A percentile compares a stretch with the other conserved stretches of the same genome.
phyloP scores from a whole-genome alignment of 2,888 invertebrate species.

The Dioctria rufipes region DNA sequence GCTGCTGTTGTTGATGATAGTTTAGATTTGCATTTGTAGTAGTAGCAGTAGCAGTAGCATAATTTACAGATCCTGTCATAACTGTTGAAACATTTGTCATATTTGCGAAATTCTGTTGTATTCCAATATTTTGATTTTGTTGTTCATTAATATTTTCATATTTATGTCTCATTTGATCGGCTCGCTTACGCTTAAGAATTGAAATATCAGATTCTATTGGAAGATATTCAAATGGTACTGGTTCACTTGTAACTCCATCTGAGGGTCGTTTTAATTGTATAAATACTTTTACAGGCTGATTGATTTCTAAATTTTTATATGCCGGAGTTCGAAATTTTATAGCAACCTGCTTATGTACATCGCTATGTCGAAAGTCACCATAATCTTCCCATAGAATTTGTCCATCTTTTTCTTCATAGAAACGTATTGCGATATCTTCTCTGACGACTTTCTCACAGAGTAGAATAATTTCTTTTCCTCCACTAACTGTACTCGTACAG shows the following conservation, averaged over 20 bases:
- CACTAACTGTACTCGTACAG: slow-evolving; percentile 86
- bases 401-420: slow-evolving; percentile 84
- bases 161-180: slow-evolving; percentile 75
- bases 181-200: slow-evolving; percentile 78
- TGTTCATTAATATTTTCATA: slow-evolving; percentile 73
- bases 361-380: slow-evolving; percentile 87
- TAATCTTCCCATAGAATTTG: slow-evolving; percentile 84
- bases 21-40: slow-evolving; percentile 37
- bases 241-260: slow-evolving; percentile 87
- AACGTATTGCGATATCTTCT: slow-evolving; percentile 93
- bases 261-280: slow-evolving; percentile 89
- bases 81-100: slow-evolving; percentile 54
- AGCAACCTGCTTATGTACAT: slow-evolving; percentile 90
- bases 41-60: slow-evolving; percentile 62
- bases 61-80: slow-evolving; percentile 68
- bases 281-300: slow-evolving; percentile 81
- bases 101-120: slow-evolving; percentile 59
- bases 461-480: slow-evolving; percentile 92
- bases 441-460: slow-evolving; percentile 92
- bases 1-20: neutral
- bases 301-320: slow-evolving; percentile 79
- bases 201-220: slow-evolving; percentile 87
- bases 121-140: slow-evolving; percentile 68
- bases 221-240: slow-evolving; percentile 88
- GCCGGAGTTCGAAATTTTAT: slow-evolving; percentile 87